Evolutionary conservation across 53 echinoderm and acorn worm genomes (phyloP).

Genomic region (Actinopyga echinites): DNA sequence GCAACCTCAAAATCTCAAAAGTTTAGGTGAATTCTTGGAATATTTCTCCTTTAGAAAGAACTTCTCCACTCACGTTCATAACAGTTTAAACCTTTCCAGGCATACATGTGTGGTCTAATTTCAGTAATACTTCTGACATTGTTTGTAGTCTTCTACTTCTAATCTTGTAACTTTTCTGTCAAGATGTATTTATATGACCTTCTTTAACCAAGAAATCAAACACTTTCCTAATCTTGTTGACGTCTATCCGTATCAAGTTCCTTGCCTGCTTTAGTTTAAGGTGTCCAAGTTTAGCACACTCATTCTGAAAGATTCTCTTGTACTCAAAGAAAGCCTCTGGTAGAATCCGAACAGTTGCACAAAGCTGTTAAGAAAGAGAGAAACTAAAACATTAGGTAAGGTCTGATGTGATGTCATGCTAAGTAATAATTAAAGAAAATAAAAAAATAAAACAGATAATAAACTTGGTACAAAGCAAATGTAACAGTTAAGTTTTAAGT

Average conservation of each 20-base stretch:
- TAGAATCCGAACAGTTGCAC: slow-evolving; percentile 87
- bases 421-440: too few relatives aligned
- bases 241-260: slow-evolving; percentile 87
- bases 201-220: slow-evolving; percentile 93
- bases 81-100: too few relatives aligned
- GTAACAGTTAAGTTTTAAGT: too few relatives aligned
- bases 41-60: too few relatives aligned
- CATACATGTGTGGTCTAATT: too few relatives aligned
- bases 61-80: too few relatives aligned
- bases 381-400: background rate
- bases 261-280: slow-evolving; percentile 92
- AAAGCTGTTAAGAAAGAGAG: slow-evolving; percentile 58
- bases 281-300: slow-evolving; percentile 72
- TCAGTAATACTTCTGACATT: background rate
- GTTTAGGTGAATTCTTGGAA: background rate
- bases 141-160: background rate
- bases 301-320: slow-evolving; percentile 75
- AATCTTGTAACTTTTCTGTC: background rate
- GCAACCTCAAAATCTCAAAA: background rate
- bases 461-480: too few relatives aligned
- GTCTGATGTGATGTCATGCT: too few relatives aligned
- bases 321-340: slow-evolving; percentile 99
- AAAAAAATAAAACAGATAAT: too few relatives aligned
- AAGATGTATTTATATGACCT: slow-evolving; percentile 72
- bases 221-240: slow-evolving; percentile 89